Percentiles rank a stretch among this genome's conserved stretches.
phyloP scores from a whole-genome alignment of 2,797 vertebrate species.

The Danio jaintianensis region DNA sequence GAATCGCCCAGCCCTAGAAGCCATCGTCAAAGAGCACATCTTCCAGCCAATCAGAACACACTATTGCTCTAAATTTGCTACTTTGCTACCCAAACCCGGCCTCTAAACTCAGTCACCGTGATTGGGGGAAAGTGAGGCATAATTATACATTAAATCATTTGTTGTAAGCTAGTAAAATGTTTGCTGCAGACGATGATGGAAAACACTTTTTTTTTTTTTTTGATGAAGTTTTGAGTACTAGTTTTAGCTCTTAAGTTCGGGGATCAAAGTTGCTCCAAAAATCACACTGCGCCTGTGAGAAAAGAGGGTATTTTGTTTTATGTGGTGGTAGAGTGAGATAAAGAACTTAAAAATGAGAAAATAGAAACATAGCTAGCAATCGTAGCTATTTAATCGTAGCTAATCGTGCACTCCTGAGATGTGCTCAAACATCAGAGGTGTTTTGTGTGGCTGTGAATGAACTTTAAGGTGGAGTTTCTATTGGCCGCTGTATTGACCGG shows the following conservation, averaged over 20 bases:
- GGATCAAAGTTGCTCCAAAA: constrained; percentile 40
- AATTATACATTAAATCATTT: constrained; percentile 49
- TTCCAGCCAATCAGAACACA: constrained; percentile 25
- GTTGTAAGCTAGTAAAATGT: constrained; percentile 13
- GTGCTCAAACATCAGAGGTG: not conserved
- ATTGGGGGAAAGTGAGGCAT: constrained; percentile 25
- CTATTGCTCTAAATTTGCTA: not conserved
- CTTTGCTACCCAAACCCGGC: not conserved
- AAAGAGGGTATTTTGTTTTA: too few relatives aligned
- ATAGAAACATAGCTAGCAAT: too few relatives aligned
- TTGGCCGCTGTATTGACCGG: not conserved
- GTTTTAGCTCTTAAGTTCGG: constrained; percentile 29
- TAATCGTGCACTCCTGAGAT: too few relatives aligned
- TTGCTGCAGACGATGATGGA: constrained; percentile 1
- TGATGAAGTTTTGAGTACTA: too few relatives aligned
- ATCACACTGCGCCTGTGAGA: not conserved
- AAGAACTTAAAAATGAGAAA: too few relatives aligned
- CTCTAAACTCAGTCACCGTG: not conserved
- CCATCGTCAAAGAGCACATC: not conserved
- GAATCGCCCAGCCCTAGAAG: too few relatives aligned
- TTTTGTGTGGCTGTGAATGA: constrained; percentile 34
- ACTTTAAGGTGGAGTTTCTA: not conserved
- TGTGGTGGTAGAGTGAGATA: too few relatives aligned
- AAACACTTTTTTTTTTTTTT: not conserved
- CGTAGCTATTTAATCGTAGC: too few relatives aligned